A percentile compares a stretch with the other conserved stretches of the same genome.
These are phyloP conservation scores for Leptosomus discolor DNA, from an alignment of 2,113 vertebrate genomes.

Conservation along the genomic window DNA sequence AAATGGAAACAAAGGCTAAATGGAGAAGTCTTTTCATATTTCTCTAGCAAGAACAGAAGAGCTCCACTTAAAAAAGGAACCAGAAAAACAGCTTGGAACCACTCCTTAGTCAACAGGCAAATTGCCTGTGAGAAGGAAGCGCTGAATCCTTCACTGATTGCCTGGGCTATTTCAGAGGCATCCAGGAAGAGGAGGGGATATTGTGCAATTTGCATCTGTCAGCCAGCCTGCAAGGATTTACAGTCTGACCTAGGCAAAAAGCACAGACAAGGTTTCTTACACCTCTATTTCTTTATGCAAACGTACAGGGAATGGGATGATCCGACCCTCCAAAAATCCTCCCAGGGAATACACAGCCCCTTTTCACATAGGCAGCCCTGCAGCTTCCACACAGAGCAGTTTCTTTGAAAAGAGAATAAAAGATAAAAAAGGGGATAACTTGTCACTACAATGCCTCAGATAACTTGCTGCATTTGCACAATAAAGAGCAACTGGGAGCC, in stretches of 20 bases:
- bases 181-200: background rate
- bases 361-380: background rate
- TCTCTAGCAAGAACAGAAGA: background rate
- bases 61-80: background rate
- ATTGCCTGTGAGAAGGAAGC: background rate
- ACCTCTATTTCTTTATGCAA: background rate
- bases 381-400: background rate
- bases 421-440: background rate
- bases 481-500: slow-evolving; percentile 6
- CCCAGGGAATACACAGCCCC: background rate
- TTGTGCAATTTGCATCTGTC: background rate
- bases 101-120: background rate
- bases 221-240: background rate
- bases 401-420: background rate
- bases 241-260: background rate
- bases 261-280: background rate
- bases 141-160: background rate
- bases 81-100: background rate
- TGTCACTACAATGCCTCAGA: background rate
- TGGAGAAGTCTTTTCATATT: background rate
- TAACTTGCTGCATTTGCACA: slow-evolving; percentile 40
- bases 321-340: background rate
- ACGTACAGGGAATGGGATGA: background rate
- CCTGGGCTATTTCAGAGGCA: background rate
- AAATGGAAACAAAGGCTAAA: background rate